phyloP scores from a whole-genome alignment of 2,888 invertebrate genomes.

The Lomographa bimaculata region DNA sequence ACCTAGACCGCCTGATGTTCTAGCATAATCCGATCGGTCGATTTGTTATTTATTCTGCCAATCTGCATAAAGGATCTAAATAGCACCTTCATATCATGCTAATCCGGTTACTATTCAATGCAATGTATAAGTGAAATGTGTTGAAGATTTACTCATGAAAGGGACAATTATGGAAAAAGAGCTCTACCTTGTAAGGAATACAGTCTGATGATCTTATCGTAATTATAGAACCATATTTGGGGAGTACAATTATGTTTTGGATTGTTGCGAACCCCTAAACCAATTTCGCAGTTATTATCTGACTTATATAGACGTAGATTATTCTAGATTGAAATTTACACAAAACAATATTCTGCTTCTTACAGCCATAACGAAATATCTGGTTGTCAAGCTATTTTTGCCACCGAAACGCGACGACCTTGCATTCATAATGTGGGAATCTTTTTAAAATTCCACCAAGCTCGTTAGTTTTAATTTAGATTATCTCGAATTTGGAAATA shows the following conservation, averaged over 20 bases:
- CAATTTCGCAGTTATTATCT: no score
- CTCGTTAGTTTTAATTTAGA: conserved; percentile 61
- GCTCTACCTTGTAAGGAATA: no score
- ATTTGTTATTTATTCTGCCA: conserved; percentile 15
- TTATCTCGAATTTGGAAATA: conserved; percentile 58
- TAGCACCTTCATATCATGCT: conserved; percentile 2
- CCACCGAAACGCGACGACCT: conserved; percentile 47
- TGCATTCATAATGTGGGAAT: conserved; percentile 71
- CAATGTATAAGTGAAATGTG: no score
- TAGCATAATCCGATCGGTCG: conserved; percentile 24
- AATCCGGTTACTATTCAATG: conserved; percentile 2
- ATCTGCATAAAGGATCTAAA: conserved; percentile 4
- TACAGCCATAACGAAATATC: conserved; percentile 24
- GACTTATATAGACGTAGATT: no score
- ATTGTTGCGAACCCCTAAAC: no score
- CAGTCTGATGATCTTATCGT: no score
- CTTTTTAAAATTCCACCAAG: conserved; percentile 49
- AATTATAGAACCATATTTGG: no score
- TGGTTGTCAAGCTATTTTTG: conserved; percentile 27
- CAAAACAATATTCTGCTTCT: conserved; percentile 7
- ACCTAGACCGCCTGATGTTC: conserved; percentile 22
- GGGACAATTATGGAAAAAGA: no score
- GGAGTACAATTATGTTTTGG: no score
- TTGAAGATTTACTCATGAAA: no score
- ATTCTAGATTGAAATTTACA: no score